phyloP scores from a whole-genome alignment of 2,888 invertebrate genomes.

The Gisinianus flammeolus region DNA sequence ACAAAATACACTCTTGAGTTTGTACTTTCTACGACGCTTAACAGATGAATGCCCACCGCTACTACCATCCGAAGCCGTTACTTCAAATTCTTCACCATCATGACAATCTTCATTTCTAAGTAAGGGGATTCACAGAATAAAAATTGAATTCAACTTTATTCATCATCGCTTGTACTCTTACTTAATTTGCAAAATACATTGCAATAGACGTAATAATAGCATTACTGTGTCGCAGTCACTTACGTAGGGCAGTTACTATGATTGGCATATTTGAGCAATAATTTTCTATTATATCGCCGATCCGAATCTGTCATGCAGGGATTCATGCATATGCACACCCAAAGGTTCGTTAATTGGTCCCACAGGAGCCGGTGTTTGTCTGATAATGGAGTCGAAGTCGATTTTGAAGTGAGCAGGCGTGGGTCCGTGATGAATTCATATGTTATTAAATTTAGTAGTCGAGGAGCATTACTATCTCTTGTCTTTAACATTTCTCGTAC shows the following conservation, averaged over 20 bases:
- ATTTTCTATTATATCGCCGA: constrained; percentile 17
- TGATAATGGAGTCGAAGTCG: constrained; percentile 83
- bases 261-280: constrained; percentile 34
- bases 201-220: no score
- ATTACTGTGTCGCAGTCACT: no score
- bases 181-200: no score
- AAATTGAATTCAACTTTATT: no score
- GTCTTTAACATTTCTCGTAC: constrained; percentile 84
- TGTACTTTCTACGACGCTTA: constrained; percentile 25
- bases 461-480: constrained; percentile 82
- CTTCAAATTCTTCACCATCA: constrained; percentile 25
- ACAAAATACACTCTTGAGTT: no score
- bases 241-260: constrained; percentile 35
- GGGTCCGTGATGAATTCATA: constrained; percentile 87
- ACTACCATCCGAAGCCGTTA: constrained; percentile 3
- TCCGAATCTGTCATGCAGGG: constrained; percentile 38
- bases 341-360: constrained; percentile 75
- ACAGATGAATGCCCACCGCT: constrained; percentile 11
- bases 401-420: constrained; percentile 77
- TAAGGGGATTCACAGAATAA: no score
- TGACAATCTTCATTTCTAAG: constrained; percentile 19
- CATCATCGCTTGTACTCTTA: no score
- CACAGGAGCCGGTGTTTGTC: constrained; percentile 79
- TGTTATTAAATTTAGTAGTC: constrained; percentile 83
- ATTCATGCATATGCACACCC: constrained; percentile 44